A percentile compares a stretch with the other conserved stretches of the same genome.
phyloP scores from a whole-genome alignment of 1,140 invertebrate species.

The Palaemon carinicauda region DNA sequence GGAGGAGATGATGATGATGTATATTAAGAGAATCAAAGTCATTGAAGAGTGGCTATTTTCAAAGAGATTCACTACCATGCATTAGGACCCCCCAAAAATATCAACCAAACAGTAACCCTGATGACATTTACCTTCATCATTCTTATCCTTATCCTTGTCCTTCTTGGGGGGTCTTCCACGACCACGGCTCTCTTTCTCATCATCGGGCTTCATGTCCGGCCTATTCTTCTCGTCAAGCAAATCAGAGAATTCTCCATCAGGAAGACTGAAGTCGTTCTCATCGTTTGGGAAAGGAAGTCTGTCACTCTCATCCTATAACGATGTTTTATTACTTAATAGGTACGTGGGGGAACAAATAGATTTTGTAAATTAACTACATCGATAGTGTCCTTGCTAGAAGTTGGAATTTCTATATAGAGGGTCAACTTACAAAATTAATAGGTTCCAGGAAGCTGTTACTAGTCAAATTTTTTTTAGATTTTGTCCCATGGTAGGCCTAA shows the following conservation, averaged over 20 bases:
- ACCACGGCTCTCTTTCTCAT: conserved; percentile 30
- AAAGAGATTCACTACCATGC: too few species aligned
- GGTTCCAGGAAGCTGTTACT: too few species aligned
- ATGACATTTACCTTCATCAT: neutral
- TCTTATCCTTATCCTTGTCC: conserved; percentile 1
- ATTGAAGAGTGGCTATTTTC: too few species aligned
- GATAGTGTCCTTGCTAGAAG: too few species aligned
- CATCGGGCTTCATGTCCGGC: conserved; percentile 27
- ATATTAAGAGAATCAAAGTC: too few species aligned
- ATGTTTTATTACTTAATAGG: neutral
- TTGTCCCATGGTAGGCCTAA: too few species aligned
- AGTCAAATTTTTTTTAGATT: too few species aligned
- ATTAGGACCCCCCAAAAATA: neutral
- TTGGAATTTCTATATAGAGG: too few species aligned
- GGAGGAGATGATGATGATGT: too few species aligned
- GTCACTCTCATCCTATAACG: conserved; percentile 34
- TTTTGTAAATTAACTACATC: too few species aligned
- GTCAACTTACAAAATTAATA: too few species aligned
- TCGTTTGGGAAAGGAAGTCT: conserved; percentile 41
- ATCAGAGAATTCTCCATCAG: conserved; percentile 37
- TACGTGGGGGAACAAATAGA: neutral
- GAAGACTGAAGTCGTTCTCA: conserved; percentile 33
- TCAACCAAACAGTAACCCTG: neutral
- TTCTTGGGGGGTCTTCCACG: conserved; percentile 43
- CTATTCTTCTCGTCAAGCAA: conserved; percentile 20